Conservation (phyloP, 2,888 invertebrate genomes). For the Plebejus argus region DNA sequence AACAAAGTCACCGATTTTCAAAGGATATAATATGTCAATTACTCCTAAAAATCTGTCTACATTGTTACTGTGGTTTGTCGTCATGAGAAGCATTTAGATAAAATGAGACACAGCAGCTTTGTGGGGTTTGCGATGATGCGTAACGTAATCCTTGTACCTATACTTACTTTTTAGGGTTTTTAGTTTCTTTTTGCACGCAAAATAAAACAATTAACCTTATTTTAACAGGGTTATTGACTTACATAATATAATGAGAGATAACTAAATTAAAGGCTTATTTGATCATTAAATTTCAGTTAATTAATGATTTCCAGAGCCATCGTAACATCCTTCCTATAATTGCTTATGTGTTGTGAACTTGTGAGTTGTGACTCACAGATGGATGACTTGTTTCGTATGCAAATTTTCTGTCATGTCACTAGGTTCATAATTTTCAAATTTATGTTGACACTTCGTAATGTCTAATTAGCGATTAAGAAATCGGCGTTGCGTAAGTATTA, state of each 20-base stretch:
- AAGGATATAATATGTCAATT: no score
- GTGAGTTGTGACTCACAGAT: neutral
- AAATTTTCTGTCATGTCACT: neutral
- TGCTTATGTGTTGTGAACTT: neutral
- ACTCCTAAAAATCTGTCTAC: no score
- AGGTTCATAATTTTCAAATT: neutral
- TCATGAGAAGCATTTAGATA: no score
- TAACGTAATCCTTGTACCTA: neutral
- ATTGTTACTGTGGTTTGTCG: no score
- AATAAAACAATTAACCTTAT: neutral
- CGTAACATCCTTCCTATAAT: constrained; percentile 9
- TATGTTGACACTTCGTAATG: constrained; percentile 16
- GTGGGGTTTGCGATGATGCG: neutral
- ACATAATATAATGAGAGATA: neutral
- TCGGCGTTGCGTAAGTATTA: constrained; percentile 7
- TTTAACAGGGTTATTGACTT: neutral
- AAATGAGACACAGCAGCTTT: no score
- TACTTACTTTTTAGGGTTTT: no score
- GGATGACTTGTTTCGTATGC: neutral
- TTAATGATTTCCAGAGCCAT: constrained; percentile 12
- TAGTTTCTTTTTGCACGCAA: neutral
- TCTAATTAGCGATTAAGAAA: constrained; percentile 6
- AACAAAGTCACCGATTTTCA: no score
- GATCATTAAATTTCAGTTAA: neutral
- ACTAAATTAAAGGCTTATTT: neutral